Conservation (phyloP, 2,113 vertebrate species). For the Synchiropus splendidus region DNA sequence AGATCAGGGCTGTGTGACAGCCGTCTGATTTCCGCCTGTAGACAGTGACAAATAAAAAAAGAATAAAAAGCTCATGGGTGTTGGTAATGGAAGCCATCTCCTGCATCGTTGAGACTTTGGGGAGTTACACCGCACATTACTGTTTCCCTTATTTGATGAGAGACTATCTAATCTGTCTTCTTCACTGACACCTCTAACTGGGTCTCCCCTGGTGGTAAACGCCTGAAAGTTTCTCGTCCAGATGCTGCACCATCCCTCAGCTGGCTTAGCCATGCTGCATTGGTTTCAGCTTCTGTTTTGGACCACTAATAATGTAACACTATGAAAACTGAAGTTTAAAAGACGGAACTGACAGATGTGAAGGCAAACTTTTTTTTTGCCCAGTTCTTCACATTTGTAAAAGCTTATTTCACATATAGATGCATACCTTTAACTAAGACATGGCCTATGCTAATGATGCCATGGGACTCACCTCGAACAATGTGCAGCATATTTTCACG, state of each 20-base stretch:
- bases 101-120: slow-evolving; percentile 20
- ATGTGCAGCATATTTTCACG: too few species aligned
- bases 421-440: too few species aligned
- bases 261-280: slow-evolving; percentile 3
- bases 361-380: too few species aligned
- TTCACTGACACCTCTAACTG: slow-evolving; percentile 6
- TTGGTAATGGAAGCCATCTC: slow-evolving; percentile 49
- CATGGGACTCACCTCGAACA: too few species aligned
- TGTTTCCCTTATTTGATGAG: slow-evolving; percentile 30
- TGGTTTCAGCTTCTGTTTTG: slow-evolving; percentile 2
- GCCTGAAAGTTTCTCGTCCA: slow-evolving; percentile 21
- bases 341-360: too few species aligned
- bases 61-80: slow-evolving; percentile 11
- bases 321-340: too few species aligned
- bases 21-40: slow-evolving; percentile 33
- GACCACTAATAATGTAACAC: too few species aligned
- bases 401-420: too few species aligned
- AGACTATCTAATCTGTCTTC: slow-evolving; percentile 24
- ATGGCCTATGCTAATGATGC: too few species aligned
- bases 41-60: slow-evolving; percentile 28
- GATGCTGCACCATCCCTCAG: slow-evolving; percentile 13
- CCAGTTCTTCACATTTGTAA: too few species aligned
- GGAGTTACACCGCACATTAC: slow-evolving; percentile 17
- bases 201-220: slow-evolving; percentile 22
- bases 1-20: slow-evolving; percentile 21